Percentiles rank a stretch among this genome's conserved stretches.
Evolutionary conservation across 2,797 vertebrate genomes (phyloP).

Genomic region (Onychomys leucogaster): DNA sequence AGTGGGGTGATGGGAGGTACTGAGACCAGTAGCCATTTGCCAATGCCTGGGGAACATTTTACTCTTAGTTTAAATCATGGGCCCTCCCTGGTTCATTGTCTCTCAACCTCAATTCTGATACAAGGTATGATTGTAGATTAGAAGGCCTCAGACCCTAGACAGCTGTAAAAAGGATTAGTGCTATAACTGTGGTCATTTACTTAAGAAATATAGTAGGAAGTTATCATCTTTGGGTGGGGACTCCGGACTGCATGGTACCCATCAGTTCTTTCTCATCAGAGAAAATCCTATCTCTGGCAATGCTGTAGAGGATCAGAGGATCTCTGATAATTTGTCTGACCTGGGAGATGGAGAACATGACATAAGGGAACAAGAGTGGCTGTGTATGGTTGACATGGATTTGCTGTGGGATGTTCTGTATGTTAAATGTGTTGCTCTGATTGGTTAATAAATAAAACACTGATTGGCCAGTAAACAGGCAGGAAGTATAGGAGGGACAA

Average conservation of each 20-base stretch:
- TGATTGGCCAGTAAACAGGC: too few relatives aligned
- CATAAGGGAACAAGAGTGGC: too few relatives aligned
- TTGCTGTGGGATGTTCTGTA: too few relatives aligned
- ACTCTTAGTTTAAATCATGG: neutral
- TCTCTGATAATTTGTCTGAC: neutral
- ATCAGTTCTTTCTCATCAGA: neutral
- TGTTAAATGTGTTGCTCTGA: too few relatives aligned
- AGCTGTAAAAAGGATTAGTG: neutral
- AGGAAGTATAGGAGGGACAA: too few relatives aligned
- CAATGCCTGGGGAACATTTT: neutral
- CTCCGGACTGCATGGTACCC: neutral
- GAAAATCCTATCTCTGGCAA: neutral
- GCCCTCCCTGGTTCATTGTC: neutral
- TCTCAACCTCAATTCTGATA: neutral
- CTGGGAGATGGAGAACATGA: neutral
- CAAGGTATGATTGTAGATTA: neutral
- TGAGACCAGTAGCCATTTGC: neutral
- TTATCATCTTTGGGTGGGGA: neutral
- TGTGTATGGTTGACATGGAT: neutral
- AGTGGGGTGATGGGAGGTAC: rapidly evolving
- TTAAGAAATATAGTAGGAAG: neutral
- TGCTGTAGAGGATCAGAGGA: neutral
- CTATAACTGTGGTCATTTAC: neutral
- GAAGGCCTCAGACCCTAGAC: neutral
- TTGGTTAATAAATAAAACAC: too few relatives aligned